phyloP scores from a whole-genome alignment of 1,140 invertebrate species.

The Brachionus rubens region DNA sequence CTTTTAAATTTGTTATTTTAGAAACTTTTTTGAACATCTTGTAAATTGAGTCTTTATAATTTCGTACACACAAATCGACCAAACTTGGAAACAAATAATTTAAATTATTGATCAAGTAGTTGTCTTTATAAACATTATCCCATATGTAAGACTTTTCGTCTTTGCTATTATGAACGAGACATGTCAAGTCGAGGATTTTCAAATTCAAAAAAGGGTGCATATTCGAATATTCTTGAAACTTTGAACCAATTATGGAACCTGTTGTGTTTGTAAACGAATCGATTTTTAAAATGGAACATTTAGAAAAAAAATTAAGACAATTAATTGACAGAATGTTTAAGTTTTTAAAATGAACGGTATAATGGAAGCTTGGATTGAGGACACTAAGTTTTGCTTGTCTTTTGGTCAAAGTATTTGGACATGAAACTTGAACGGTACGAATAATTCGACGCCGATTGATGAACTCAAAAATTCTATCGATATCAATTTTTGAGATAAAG shows the following conservation, averaged over 20 bases:
- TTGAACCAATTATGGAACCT: neutral
- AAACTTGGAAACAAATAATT: neutral
- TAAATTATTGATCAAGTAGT: neutral
- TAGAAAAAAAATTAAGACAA: neutral
- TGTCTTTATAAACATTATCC: slow-evolving; percentile 5
- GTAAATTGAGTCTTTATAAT: neutral
- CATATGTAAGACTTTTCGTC: neutral
- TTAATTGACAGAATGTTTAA: slow-evolving; percentile 9
- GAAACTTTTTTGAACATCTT: slow-evolving; percentile 9
- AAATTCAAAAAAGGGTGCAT: neutral
- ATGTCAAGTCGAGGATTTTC: neutral
- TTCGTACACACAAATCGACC: neutral
- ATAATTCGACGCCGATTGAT: neutral
- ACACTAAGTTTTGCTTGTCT: neutral
- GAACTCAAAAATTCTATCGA: neutral
- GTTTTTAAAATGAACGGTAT: neutral
- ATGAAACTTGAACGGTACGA: neutral
- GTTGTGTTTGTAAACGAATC: slow-evolving; percentile 2
- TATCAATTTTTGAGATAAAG: neutral
- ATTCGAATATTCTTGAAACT: neutral
- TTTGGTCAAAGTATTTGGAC: neutral
- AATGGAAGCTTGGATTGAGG: neutral
- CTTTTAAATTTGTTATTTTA: neutral
- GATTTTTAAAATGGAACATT: neutral
- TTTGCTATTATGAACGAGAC: neutral